phyloP scores from a whole-genome alignment of 2,113 vertebrate genomes.

The Aptenodytes patagonicus region DNA sequence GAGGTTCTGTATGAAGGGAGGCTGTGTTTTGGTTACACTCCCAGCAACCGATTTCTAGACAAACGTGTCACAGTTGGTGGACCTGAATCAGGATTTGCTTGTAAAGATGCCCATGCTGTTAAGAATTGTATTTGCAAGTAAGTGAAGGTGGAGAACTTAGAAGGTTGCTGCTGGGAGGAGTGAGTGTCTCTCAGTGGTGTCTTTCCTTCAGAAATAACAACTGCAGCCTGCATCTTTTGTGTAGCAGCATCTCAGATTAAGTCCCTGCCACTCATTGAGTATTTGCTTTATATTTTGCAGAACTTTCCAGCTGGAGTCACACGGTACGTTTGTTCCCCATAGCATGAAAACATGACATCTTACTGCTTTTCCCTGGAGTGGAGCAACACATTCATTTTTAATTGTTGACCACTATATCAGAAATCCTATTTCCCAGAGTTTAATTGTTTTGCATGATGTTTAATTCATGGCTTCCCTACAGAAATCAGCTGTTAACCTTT shows the following conservation, averaged over 20 bases:
- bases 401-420: conserved; percentile 54
- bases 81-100: neutral
- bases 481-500: conserved; percentile 64
- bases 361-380: conserved; percentile 42
- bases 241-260: neutral
- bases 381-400: conserved; percentile 60
- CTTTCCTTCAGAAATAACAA: neutral
- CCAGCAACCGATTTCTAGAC: neutral
- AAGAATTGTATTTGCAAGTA: neutral
- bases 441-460: conserved; percentile 62
- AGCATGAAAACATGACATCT: neutral
- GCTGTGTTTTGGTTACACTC: neutral
- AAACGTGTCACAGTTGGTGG: neutral
- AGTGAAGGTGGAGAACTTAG: neutral
- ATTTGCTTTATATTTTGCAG: conserved; percentile 28
- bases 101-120: neutral
- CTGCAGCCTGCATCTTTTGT: neutral
- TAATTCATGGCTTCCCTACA: conserved; percentile 63
- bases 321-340: neutral
- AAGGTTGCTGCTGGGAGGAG: conserved; percentile 13
- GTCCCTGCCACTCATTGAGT: neutral
- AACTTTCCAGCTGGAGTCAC: conserved; percentile 7
- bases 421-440: conserved; percentile 56
- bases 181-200: neutral
- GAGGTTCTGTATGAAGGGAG: neutral